A percentile compares a stretch with the other conserved stretches of the same genome.
Conservation (phyloP, 1,140 invertebrate species). For the Eubasilissa regina region DNA sequence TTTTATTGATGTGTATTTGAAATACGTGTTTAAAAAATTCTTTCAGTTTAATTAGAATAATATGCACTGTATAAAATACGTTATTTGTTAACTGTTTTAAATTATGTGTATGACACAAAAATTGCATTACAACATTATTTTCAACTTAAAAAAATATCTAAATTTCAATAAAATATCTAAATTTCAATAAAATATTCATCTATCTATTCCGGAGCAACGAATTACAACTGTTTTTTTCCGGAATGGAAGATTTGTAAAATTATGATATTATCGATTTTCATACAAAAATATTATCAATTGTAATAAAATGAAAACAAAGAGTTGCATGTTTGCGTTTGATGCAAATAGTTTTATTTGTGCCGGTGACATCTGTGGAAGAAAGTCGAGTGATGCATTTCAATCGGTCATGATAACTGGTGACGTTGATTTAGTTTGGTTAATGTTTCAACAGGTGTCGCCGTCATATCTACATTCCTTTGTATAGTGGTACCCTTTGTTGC, state of each 20-base stretch:
- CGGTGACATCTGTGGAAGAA: slow-evolving; percentile 9
- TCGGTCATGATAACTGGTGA: too few species aligned
- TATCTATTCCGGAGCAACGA: too few species aligned
- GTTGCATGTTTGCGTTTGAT: background rate
- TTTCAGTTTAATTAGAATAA: too few species aligned
- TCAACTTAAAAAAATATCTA: background rate
- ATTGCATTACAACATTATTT: background rate
- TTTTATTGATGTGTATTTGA: slow-evolving; percentile 3
- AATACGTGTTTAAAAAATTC: background rate
- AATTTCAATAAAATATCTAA: background rate
- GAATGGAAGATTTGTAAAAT: background rate
- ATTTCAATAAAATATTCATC: background rate
- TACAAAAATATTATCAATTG: slow-evolving; percentile 6
- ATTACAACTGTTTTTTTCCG: too few species aligned
- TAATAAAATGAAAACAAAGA: background rate
- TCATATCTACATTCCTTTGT: slow-evolving; percentile 28
- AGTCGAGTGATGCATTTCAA: background rate
- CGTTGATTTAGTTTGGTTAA: background rate
- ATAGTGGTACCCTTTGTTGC: slow-evolving; percentile 11
- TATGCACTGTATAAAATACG: too few species aligned
- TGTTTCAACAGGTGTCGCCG: slow-evolving; percentile 25
- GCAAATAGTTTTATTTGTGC: background rate
- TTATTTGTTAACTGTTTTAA: too few species aligned
- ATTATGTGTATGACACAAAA: background rate
- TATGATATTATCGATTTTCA: background rate